Percentiles rank a stretch among this genome's conserved stretches.
Conservation (phyloP, 2,113 vertebrate species). For the Pelecanoides urinatrix region DNA sequence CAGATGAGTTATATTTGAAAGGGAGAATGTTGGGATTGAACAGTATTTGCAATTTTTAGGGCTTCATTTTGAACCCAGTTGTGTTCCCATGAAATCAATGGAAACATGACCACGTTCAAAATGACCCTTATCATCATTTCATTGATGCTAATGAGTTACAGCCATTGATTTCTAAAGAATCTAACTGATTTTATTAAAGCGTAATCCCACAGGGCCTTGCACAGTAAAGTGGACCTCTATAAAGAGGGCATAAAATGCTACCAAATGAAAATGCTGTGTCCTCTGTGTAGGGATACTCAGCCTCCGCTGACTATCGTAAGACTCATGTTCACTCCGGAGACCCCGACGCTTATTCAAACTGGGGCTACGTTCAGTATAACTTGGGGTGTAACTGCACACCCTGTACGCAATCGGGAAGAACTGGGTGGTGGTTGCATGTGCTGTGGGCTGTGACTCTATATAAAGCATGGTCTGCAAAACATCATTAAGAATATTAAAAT, state of each 20-base stretch:
- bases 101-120: background rate
- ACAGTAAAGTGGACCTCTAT: background rate
- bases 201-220: background rate
- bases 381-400: background rate
- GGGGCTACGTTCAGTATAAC: background rate
- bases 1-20: background rate
- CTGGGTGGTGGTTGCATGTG: background rate
- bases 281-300: background rate
- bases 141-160: background rate
- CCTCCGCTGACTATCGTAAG: background rate
- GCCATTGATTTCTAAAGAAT: background rate
- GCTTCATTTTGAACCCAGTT: background rate
- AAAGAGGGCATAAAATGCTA: background rate
- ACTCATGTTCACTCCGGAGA: background rate
- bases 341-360: too few species aligned
- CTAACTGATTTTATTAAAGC: slow-evolving; percentile 4
- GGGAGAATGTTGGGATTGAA: background rate
- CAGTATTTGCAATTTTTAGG: background rate
- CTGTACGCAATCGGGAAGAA: background rate
- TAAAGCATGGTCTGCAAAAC: background rate
- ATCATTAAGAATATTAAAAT: background rate
- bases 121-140: background rate
- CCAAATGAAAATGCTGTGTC: accelerated
- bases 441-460: background rate
- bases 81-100: background rate